Conservation (phyloP, 2,888 invertebrate genomes). For the Ectemnius lituratus region DNA sequence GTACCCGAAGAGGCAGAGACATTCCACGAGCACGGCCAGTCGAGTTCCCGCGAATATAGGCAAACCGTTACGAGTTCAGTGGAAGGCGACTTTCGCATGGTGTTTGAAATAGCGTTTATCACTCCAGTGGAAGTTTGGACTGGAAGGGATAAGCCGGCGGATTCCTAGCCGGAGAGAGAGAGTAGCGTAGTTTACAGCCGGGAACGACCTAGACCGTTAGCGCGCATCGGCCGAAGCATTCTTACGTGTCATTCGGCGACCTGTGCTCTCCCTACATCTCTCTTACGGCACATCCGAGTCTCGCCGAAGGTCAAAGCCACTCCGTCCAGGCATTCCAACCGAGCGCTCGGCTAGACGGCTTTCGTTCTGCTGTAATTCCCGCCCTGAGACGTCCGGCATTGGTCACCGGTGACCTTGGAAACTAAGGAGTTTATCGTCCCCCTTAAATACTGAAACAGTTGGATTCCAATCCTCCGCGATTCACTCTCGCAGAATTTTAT, state of each 20-base stretch:
- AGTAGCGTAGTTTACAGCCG: constrained; percentile 15
- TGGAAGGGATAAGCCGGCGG: constrained; percentile 14
- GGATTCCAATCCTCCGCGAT: no score
- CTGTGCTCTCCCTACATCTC: neutral
- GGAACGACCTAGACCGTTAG: constrained; percentile 35
- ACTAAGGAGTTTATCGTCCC: no score
- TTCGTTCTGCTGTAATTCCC: neutral
- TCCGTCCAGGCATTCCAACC: neutral
- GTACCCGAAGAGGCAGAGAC: no score
- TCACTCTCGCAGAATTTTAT: no score
- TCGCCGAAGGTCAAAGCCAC: constrained; percentile 4
- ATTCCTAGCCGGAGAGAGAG: constrained; percentile 6
- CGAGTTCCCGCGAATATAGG: no score
- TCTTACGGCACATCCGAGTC: constrained; percentile 1
- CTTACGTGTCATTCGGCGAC: constrained; percentile 24
- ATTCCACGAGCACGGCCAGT: no score
- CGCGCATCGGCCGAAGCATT: constrained; percentile 17
- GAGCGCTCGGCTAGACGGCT: neutral
- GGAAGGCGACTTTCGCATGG: constrained; percentile 2
- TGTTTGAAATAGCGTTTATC: neutral
- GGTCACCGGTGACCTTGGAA: neutral
- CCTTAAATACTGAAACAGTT: no score
- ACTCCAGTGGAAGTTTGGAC: neutral
- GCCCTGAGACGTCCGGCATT: neutral
- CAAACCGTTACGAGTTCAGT: no score